phyloP scores from a whole-genome alignment of 2,888 invertebrate species.

The Empis livida region DNA sequence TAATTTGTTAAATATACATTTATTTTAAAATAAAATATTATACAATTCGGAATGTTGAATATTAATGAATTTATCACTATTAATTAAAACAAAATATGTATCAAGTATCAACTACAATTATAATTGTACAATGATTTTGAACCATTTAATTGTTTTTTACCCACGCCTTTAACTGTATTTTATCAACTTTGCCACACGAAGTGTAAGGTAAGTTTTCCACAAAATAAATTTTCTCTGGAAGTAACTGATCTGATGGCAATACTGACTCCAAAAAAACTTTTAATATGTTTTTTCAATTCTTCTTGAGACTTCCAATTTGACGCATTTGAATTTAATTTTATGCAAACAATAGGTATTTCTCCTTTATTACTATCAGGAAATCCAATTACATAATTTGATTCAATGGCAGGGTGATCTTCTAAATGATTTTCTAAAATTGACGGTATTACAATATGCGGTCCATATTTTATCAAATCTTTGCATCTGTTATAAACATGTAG shows the following conservation, averaged over 20 bases:
- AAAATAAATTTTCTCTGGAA: slow-evolving; percentile 2
- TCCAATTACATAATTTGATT: slow-evolving; percentile 3
- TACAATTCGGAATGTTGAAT: no score
- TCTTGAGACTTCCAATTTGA: not conserved
- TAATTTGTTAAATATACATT: no score
- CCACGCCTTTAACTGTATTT: not conserved
- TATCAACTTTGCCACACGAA: not conserved
- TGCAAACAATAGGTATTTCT: slow-evolving; percentile 1
- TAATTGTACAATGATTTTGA: no score
- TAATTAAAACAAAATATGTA: no score
- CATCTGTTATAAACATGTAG: not conserved
- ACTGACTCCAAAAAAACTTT: not conserved
- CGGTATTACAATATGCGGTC: not conserved
- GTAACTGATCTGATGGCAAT: not conserved
- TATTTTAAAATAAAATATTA: no score
- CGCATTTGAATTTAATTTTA: no score
- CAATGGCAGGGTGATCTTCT: not conserved
- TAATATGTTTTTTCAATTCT: not conserved
- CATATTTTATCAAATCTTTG: not conserved
- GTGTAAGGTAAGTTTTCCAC: slow-evolving; percentile 1
- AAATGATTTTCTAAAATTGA: no score
- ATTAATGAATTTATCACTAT: no score
- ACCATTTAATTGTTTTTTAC: no score
- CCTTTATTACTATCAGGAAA: slow-evolving; percentile 2
- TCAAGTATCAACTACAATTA: no score